Base-by-base conservation (phyloP, 1,140 invertebrate genomes). In the Psix sp. region DNA sequence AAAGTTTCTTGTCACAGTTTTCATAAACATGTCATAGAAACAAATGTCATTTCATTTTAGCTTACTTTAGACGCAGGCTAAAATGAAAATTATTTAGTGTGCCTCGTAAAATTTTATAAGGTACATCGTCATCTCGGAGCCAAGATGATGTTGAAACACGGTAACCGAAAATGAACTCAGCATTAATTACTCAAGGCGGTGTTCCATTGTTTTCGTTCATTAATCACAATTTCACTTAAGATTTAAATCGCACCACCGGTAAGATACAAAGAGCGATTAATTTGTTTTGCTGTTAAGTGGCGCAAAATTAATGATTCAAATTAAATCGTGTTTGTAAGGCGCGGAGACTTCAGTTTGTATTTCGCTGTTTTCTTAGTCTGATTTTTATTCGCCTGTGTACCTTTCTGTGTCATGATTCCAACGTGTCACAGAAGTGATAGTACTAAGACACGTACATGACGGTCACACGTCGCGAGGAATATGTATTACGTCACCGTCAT, bases 141-240 rank as follows among this genome's bases (percentile, higher is more conserved):
- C n/a, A n/a, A n/a, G n/a, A n/a, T n/a, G n/a, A n/a, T n/a, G n/a
- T n/a, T n/a, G n/a, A n/a, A n/a, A 29, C 26, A 18, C 26, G 21
- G 24, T 4, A 40, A 20, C 36, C 42, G 10, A 63, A 63, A 72
- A 51, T 36, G 51, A 72, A 63, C 59, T 33, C 38, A 51, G 57
- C 67, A 62, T 63, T 72, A 72, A 72, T 72, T 72, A 59, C 52
- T 65, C 52, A 45, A 42, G 51, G n/a, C 66, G 42, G 43, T 46
- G 17, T 21, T 31, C 56, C 42, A 48, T 40, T 40, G 36, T 52
- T 60, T 18, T 29, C 54, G 46, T 6, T 10, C 35, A 73, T 73
- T 65, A 73, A 73, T 73, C 60, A 66, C 54, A 60, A 38, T 66
- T 73, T 73, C 70, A 60, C 59, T 66, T 73, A 66, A 66, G 60